Base-by-base conservation (phyloP, 1,140 invertebrate genomes). In the Drosophila neocordata region DNA sequence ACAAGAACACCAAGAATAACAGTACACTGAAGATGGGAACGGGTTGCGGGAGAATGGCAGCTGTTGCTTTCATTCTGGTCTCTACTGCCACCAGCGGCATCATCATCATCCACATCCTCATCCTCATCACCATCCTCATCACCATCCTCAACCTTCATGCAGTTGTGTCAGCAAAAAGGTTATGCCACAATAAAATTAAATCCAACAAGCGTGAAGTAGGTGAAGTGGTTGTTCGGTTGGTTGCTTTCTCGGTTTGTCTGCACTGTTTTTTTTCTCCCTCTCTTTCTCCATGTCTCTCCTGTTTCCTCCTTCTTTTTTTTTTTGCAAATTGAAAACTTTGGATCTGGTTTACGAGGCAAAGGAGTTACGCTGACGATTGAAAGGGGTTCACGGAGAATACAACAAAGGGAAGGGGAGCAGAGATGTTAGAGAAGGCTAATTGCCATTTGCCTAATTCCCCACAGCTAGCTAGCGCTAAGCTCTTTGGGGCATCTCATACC, bases 141-240 rank as follows among this genome's bases (percentile, higher is more conserved):
- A 38, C 55, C 51, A 11, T 60, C 75, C 59, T 51, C 53, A 35
- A 20, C 31, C 59, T 67, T 65, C 53, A 56, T 65, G 24, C 64
- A 66, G 73, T 65, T 69, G 73, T 74, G 72, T 75, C 72, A 75
- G 69, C 58, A 74, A 80, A 48, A 84, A 87, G 79, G 82, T 87
- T 89, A 89, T 87, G 83, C 79, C 84, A 83, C 84, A 88, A 89
- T 88, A 87, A 87, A 87, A 87, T 87, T 77, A 87, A 87, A 87
- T 87, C 83, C 83, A 87, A 88, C 84, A 83, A 88, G 82, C 82
- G 83, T 85, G 75, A 88, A 88, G 69, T 87, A 83, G 78, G 83
- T 87, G 71, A 83, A 79, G 66, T 73, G 53, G 65, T 75, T 69
- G 53, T 22, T 67, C 61, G 73, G 61, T 60, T 60, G 71, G 72